Conservation (phyloP, 2,797 vertebrate genomes). For the Dermochelys coriacea region DNA sequence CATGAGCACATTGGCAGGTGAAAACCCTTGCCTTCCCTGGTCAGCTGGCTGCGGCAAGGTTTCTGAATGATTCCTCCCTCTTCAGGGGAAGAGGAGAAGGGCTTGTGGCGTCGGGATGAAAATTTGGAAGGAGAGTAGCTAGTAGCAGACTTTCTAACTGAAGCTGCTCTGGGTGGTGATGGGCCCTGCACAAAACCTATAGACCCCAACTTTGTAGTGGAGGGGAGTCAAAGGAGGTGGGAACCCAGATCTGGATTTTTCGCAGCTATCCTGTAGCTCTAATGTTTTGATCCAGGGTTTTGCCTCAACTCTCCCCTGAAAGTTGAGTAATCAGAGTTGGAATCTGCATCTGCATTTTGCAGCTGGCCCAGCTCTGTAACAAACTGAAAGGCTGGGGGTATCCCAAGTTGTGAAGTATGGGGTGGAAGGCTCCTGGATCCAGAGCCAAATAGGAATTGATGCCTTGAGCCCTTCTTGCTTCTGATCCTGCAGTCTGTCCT, state of each 20-base stretch:
- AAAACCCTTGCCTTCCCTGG: not conserved
- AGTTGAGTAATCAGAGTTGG: not conserved
- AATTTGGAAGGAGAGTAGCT: not conserved
- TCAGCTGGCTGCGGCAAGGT: not conserved
- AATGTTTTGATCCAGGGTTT: too few relatives aligned
- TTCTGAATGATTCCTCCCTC: not conserved
- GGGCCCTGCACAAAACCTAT: not conserved
- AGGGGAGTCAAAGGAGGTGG: not conserved
- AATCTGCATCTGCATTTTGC: not conserved
- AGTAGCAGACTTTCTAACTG: not conserved
- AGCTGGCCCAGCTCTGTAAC: not conserved
- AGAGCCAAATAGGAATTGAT: not conserved
- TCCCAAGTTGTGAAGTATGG: not conserved
- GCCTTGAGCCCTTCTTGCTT: not conserved
- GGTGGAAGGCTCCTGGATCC: not conserved
- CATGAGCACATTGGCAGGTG: slow-evolving; percentile 25
- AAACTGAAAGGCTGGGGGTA: not conserved
- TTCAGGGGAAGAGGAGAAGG: fast-evolving
- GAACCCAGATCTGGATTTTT: not conserved
- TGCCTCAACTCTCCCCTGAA: not conserved
- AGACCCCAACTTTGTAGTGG: not conserved
- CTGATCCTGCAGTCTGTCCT: not conserved
- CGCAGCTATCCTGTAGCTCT: not conserved
- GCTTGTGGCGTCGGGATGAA: slow-evolving; percentile 16
- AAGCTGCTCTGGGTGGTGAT: not conserved